Evolutionary conservation across 2,888 invertebrate genomes (phyloP).

Genomic region (Hirtodrosophila cameraria): DNA sequence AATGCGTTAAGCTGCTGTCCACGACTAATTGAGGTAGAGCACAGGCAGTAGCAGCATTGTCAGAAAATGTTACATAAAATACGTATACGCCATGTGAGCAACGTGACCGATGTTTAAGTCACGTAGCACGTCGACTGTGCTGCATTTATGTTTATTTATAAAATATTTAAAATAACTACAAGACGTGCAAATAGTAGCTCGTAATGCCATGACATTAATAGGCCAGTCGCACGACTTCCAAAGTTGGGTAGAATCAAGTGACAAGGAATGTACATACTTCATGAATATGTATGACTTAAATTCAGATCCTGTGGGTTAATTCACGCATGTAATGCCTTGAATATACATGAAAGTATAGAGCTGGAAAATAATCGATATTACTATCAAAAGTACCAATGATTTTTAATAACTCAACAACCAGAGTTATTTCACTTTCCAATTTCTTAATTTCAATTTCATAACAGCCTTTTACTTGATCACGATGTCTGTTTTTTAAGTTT

Average conservation of each 20-base stretch:
- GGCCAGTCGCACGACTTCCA: conserved; percentile 10
- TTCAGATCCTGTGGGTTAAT: conserved; percentile 13
- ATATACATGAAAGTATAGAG: no score
- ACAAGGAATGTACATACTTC: conserved; percentile 6
- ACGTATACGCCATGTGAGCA: conserved; percentile 43
- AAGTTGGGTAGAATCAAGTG: neutral
- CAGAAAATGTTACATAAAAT: conserved; percentile 41
- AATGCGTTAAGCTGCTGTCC: conserved; percentile 25
- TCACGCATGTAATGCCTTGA: conserved; percentile 6
- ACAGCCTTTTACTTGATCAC: no score
- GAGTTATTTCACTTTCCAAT: no score
- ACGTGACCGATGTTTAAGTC: conserved; percentile 54
- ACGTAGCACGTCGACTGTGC: conserved; percentile 44
- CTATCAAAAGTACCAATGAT: neutral
- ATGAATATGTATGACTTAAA: conserved; percentile 38
- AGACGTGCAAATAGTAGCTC: conserved; percentile 72
- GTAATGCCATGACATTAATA: conserved; percentile 52
- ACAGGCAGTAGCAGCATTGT: conserved; percentile 4
- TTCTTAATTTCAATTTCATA: no score
- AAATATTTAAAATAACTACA: conserved; percentile 73
- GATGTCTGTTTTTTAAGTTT: no score
- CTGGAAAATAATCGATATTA: no score
- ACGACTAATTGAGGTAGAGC: conserved; percentile 47
- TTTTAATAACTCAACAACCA: no score
- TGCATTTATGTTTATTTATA: conserved; percentile 71